These are phyloP conservation scores for Lathronympha strigana DNA, from an alignment of 2,888 invertebrate species.

Conservation along the genomic window DNA sequence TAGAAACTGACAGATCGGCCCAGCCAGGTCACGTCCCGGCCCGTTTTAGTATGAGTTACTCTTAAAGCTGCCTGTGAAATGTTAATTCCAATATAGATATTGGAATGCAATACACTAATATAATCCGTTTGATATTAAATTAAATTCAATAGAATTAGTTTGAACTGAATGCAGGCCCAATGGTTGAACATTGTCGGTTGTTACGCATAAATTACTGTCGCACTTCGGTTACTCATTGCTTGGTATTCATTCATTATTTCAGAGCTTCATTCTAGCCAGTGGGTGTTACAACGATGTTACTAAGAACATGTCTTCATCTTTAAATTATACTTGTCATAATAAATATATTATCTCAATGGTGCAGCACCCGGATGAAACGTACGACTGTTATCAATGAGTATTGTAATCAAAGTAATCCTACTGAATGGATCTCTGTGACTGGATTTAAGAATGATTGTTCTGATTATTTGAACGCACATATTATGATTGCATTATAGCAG, in stretches of 20 bases:
- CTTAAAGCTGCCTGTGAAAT: too few relatives aligned
- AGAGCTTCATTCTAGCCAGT: not conserved
- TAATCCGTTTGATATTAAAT: not conserved
- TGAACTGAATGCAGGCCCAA: not conserved
- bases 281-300: slow-evolving; percentile 5
- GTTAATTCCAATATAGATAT: too few relatives aligned
- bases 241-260: slow-evolving; percentile 1
- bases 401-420: not conserved
- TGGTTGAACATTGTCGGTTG: not conserved
- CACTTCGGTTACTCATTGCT: not conserved
- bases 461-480: slow-evolving; percentile 8
- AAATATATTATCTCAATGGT: not conserved
- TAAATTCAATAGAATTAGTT: not conserved
- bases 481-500: slow-evolving; percentile 17
- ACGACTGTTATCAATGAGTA: slow-evolving; percentile 13
- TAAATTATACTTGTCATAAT: slow-evolving; percentile 11
- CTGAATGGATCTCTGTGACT: slow-evolving; percentile 4
- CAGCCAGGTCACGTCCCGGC: too few relatives aligned
- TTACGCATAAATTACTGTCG: slow-evolving; percentile 9
- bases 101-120: not conserved
- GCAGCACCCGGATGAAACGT: not conserved
- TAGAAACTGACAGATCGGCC: too few relatives aligned
- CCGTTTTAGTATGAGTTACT: too few relatives aligned
- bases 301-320: slow-evolving; percentile 16
- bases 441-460: slow-evolving; percentile 11